Percentiles rank a stretch among this genome's conserved stretches.
These are phyloP conservation scores for Crotalus tigris DNA, from an alignment of 2,113 vertebrate genomes.

Conservation along the genomic window DNA sequence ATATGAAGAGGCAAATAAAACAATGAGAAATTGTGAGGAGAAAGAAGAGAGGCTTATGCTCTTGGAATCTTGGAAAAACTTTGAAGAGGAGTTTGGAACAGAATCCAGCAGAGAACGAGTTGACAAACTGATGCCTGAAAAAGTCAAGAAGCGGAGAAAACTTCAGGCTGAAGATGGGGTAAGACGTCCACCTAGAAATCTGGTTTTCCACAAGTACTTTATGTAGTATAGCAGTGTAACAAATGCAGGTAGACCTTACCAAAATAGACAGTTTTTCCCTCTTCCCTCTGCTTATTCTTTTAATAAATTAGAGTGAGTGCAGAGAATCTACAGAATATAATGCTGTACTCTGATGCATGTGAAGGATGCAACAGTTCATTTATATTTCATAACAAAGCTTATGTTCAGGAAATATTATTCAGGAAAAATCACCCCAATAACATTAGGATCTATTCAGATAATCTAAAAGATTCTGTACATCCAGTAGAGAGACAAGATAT, in stretches of 20 bases:
- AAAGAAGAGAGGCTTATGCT: slow-evolving; percentile 97
- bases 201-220: background rate
- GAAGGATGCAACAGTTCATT: background rate
- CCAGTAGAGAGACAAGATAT: background rate
- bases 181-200: slow-evolving; percentile 48
- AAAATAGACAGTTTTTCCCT: background rate
- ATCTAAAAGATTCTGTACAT: background rate
- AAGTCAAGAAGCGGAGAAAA: slow-evolving; percentile 98
- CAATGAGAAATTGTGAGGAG: slow-evolving; percentile 90
- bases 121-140: slow-evolving; percentile 91
- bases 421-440: background rate
- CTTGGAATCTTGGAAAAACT: slow-evolving; percentile 89
- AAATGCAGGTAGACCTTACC: background rate
- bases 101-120: slow-evolving; percentile 78
- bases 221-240: background rate
- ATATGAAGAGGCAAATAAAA: slow-evolving; percentile 93
- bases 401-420: background rate
- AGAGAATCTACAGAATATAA: background rate
- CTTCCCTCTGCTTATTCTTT: background rate
- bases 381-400: background rate
- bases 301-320: background rate
- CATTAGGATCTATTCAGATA: background rate
- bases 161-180: slow-evolving; percentile 96
- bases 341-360: background rate
- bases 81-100: slow-evolving; percentile 86